Conservation (phyloP, 2,113 vertebrate species). For the Notothenia coriiceps region DNA sequence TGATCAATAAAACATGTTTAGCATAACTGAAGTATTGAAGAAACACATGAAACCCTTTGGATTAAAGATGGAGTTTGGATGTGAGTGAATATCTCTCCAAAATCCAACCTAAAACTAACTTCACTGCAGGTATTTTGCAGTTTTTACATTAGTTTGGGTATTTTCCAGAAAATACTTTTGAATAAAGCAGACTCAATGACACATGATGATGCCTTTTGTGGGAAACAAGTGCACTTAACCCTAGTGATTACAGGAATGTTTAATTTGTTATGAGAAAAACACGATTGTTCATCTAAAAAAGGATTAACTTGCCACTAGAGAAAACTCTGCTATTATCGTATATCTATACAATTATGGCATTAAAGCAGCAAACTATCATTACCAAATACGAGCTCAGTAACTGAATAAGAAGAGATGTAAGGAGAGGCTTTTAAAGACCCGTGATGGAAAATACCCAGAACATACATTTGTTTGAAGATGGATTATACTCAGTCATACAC, state of each 20-base stretch:
- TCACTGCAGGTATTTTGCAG: not conserved
- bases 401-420: not conserved
- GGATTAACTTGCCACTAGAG: slow-evolving; percentile 17
- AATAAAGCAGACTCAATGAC: slow-evolving; percentile 5
- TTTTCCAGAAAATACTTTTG: not conserved
- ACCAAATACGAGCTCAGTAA: slow-evolving; percentile 7
- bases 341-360: slow-evolving; percentile 29
- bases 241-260: not conserved
- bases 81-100: too few relatives aligned
- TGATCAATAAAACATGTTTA: too few relatives aligned
- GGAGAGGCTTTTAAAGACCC: slow-evolving; percentile 7
- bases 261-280: slow-evolving; percentile 27
- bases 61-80: too few relatives aligned
- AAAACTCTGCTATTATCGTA: slow-evolving; percentile 22
- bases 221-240: slow-evolving; percentile 27
- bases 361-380: slow-evolving; percentile 44
- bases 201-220: not conserved
- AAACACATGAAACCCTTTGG: too few relatives aligned
- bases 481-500: slow-evolving; percentile 55
- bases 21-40: too few relatives aligned
- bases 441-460: slow-evolving; percentile 30
- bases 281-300: not conserved
- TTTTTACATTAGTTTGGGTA: not conserved
- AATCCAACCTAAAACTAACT: too few relatives aligned
- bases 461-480: slow-evolving; percentile 65